Evolutionary conservation across 1,140 invertebrate genomes (phyloP), one percentile per base, ranked within the genome.

Genomic region (Drosophila punjabiensis): DNA sequence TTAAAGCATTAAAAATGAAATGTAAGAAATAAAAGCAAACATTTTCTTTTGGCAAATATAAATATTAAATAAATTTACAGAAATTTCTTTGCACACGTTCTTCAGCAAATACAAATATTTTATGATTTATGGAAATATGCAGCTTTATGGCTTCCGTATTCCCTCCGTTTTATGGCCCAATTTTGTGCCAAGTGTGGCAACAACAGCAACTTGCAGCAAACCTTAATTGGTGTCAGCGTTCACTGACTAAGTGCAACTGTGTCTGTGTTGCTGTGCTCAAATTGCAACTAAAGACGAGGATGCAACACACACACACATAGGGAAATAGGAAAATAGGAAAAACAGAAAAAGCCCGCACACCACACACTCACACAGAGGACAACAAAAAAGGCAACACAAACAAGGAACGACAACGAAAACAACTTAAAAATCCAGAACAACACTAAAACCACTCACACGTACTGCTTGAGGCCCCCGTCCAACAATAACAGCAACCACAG

Each of bases 361-460:
- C 60, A 66, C 62, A 59, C 58, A 60, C 41, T 35, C 62, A 56
- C 52, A 60, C 43, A 9, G n/a, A 55, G 53, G n/a, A 60, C 30
- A 73, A 73, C 73, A 79, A 76, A 75, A 84, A 89, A 79, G 64
- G 60, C 75, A 82, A 73, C 78, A 81, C 70, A 88, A 88, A 85
- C 82, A 75, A 86, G 62, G 50, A 60, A 90, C 82, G 82, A 90
- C 86, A 90, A 86, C 87, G 86, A 90, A 89, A 90, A 90, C 86
- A 90, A 90, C 86, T 90, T 90, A 90, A 90, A 90, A 90, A 90
- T 90, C 82, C 87, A 86, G 82, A 86, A 86, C 86, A 91, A 86
- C 87, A 90, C 87, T 81, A 91, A 86, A 90, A 90, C 86, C 86
- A 91, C 86, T 91, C 86, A 80, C 82, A 82, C 76, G 71, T 82